Evolutionary conservation across 2,797 vertebrate genomes (phyloP).

Genomic region (Muscicapa comitata): DNA sequence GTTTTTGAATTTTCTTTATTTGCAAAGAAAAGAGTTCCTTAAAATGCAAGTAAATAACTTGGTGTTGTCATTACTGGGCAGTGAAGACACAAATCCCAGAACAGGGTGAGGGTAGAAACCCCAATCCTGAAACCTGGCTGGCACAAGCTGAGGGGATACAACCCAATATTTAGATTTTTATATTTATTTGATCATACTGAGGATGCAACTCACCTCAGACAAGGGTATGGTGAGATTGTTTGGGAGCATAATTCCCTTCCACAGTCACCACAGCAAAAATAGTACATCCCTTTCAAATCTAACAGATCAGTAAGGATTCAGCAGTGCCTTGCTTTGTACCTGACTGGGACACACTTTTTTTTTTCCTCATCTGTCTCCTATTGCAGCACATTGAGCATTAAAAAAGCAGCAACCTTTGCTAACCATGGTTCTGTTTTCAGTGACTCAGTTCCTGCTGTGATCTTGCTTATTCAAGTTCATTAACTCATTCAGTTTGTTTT

Average conservation of each 20-base stretch:
- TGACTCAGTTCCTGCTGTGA: neutral
- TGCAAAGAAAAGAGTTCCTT: neutral
- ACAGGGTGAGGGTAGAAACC: fast-evolving
- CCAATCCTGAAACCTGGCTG: neutral
- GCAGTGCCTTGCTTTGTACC: neutral
- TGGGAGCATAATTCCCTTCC: neutral
- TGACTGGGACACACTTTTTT: neutral
- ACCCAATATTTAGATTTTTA: neutral
- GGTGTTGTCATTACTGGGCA: neutral
- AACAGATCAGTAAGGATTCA: neutral
- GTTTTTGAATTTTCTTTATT: fast-evolving
- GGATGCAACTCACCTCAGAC: neutral
- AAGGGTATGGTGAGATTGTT: neutral
- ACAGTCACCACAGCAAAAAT: neutral
- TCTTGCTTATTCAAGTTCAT: neutral
- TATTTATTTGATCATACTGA: neutral
- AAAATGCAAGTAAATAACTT: neutral
- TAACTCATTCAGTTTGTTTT: neutral
- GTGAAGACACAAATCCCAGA: neutral
- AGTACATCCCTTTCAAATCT: neutral
- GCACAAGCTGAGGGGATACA: neutral
- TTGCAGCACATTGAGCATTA: neutral
- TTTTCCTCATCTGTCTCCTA: neutral
- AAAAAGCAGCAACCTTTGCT: neutral
- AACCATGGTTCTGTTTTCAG: neutral